phyloP scores from a whole-genome alignment of 2,113 vertebrate genomes.

The Austrofundulus limnaeus region DNA sequence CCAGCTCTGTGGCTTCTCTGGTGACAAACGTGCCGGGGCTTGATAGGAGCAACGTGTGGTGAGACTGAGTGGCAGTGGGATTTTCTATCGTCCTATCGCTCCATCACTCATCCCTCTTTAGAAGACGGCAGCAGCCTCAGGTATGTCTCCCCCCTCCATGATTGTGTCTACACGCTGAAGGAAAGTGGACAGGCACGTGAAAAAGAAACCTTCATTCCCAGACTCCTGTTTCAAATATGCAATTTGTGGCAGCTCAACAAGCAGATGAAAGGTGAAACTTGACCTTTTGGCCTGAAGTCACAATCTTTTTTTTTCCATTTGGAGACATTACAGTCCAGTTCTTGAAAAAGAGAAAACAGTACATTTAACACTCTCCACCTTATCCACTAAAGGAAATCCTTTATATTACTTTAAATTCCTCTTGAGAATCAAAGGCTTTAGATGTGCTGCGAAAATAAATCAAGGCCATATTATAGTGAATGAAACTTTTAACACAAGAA shows the following conservation, averaged over 20 bases:
- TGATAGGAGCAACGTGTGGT: conserved; percentile 51
- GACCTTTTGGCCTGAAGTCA: conserved; percentile 65
- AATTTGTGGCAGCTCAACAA: conserved; percentile 40
- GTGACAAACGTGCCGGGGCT: conserved; percentile 47
- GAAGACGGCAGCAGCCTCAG: conserved; percentile 60
- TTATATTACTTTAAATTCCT: conserved; percentile 56
- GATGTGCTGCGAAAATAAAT: neutral
- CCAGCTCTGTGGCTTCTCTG: neutral
- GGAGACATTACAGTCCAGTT: conserved; percentile 50
- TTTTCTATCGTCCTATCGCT: conserved; percentile 54
- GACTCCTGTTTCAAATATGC: conserved; percentile 68
- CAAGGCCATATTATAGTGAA: conserved; percentile 1
- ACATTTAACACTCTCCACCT: too few species aligned
- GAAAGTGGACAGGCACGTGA: conserved; percentile 43
- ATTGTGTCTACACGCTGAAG: conserved; percentile 52
- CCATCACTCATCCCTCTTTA: conserved; percentile 38
- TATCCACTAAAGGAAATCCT: conserved; percentile 59
- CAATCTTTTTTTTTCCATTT: conserved; percentile 42
- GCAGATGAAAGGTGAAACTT: conserved; percentile 63
- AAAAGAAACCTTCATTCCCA: conserved; percentile 58
- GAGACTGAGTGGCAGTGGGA: conserved; percentile 48
- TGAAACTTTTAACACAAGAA: neutral
- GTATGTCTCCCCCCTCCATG: conserved; percentile 46
- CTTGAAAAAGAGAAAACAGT: too few species aligned
- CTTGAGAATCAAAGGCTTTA: conserved; percentile 34